Base-by-base conservation (phyloP, 2,113 vertebrate genomes). In the Polyodon spathula region DNA sequence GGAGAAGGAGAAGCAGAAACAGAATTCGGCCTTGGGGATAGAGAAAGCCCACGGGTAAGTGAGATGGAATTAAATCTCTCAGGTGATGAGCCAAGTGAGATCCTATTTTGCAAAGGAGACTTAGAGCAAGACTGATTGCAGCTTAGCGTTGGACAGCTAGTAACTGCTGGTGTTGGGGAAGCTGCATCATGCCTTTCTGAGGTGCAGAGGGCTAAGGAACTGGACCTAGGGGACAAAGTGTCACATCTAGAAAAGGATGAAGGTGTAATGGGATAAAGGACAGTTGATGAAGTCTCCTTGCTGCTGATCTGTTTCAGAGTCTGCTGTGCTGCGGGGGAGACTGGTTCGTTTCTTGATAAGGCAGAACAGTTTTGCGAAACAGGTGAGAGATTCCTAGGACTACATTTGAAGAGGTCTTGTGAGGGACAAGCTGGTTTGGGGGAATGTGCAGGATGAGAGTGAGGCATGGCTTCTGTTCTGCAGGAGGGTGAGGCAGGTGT, bases 1-100 rank as follows among this genome's bases (percentile, higher is more conserved):
- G 67, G 69, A 42, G 79, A 76, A 15, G 71, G 73, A 2, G 80
- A 46, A 27, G 27, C 27, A 62, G 73, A 75, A 37, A 77, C 54
- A 60, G 76, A 78, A 55, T 71, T 63, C 6, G 68, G 70, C 9
- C 6, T 68, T 50, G 75, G 74, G 48, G 77, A 61, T 15, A 63
- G 65, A n/a, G 70, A 63, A n/a, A 56, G 44, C 40, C 51, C 60
- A 53, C 48, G 17, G 15, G 44, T 14, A 39, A 54, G 66, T 46
- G 66, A 61, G 53, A 51, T 57, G 1, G 60, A 48, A 38, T 40
- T 42, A n/a, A 63, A 64, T 40, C 48, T 57, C 9, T 66, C 56
- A 3, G 50, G 37, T 42, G 66, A 42, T 1, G 15, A 39, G 27
- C 54, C 44, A 10, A 43, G 64, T n/a, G 46, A 46, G 3, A 10